Evolutionary conservation across 2,797 vertebrate genomes (phyloP).

Genomic region (Mallotus villosus): DNA sequence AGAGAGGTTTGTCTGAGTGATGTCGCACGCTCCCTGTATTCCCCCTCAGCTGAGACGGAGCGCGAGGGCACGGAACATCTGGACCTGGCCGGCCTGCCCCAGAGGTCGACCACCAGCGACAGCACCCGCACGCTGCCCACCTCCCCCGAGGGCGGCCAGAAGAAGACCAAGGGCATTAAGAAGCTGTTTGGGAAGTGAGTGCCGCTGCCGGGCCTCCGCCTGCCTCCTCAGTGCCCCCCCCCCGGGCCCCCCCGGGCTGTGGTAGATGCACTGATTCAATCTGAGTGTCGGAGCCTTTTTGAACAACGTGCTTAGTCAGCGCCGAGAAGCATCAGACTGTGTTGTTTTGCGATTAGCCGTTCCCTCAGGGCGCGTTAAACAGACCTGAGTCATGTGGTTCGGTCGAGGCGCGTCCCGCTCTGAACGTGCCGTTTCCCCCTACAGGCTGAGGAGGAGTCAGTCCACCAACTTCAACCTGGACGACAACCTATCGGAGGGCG

Average conservation of each 20-base stretch:
- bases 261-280: neutral
- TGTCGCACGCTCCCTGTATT: slow-evolving; percentile 55
- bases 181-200: slow-evolving; percentile 94
- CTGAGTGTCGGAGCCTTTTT: neutral
- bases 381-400: neutral
- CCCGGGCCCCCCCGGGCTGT: no score
- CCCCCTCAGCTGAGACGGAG: slow-evolving; percentile 86
- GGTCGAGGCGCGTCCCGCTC: no score
- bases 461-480: slow-evolving; percentile 95
- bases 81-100: slow-evolving; percentile 85
- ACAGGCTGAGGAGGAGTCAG: slow-evolving; percentile 91
- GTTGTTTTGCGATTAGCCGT: neutral
- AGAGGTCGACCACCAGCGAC: slow-evolving; percentile 76
- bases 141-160: slow-evolving; percentile 86
- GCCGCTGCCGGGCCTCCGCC: no score
- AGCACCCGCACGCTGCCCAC: slow-evolving; percentile 81
- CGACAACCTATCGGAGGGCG: slow-evolving; percentile 85
- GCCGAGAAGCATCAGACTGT: neutral
- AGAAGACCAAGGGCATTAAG: slow-evolving; percentile 94
- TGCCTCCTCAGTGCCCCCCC: no score
- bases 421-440: neutral
- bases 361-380: neutral
- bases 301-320: neutral
- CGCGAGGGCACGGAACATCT: slow-evolving; percentile 85
- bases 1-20: neutral